A percentile compares a stretch with the other conserved stretches of the same genome.
These are phyloP conservation scores for Celastrina argiolus DNA, from an alignment of 2,888 invertebrate genomes.

Conservation along the genomic window DNA sequence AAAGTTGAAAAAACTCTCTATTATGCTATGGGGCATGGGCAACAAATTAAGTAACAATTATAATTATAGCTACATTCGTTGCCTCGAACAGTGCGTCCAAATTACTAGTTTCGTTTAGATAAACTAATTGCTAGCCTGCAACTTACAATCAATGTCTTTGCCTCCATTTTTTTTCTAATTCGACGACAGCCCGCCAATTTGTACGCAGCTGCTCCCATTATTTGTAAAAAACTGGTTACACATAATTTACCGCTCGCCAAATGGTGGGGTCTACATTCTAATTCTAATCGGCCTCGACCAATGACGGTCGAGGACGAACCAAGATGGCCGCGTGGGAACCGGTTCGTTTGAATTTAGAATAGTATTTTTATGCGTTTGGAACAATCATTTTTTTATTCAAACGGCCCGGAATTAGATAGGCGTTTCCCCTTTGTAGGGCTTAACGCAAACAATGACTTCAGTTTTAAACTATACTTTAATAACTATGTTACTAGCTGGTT, in stretches of 20 bases:
- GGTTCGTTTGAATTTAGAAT: constrained; percentile 78
- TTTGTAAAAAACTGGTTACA: constrained; percentile 67
- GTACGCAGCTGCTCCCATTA: constrained; percentile 58
- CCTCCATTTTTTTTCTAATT: constrained; percentile 40
- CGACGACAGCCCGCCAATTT: constrained; percentile 41
- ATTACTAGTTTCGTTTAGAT: constrained; percentile 26
- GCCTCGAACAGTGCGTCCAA: constrained; percentile 26
- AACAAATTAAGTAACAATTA: constrained; percentile 15
- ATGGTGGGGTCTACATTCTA: constrained; percentile 77
- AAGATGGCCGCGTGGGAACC: constrained; percentile 77
- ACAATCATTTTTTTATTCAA: constrained; percentile 52
- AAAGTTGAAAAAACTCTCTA: constrained; percentile 18
- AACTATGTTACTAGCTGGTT: background rate
- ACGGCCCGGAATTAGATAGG: constrained; percentile 32
- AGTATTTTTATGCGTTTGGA: constrained; percentile 68
- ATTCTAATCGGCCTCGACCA: constrained; percentile 76
- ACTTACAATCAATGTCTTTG: constrained; percentile 32
- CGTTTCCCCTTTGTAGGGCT: constrained; percentile 5
- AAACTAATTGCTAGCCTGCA: constrained; percentile 34
- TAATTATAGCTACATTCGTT: constrained; percentile 27
- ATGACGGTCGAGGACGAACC: constrained; percentile 73
- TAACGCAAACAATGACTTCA: background rate
- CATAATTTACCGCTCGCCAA: constrained; percentile 74
- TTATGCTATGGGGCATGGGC: no score
- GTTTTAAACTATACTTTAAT: no score